phyloP scores from a whole-genome alignment of 53 echinoderm and acorn worm species.

The Patiria pectinifera region DNA sequence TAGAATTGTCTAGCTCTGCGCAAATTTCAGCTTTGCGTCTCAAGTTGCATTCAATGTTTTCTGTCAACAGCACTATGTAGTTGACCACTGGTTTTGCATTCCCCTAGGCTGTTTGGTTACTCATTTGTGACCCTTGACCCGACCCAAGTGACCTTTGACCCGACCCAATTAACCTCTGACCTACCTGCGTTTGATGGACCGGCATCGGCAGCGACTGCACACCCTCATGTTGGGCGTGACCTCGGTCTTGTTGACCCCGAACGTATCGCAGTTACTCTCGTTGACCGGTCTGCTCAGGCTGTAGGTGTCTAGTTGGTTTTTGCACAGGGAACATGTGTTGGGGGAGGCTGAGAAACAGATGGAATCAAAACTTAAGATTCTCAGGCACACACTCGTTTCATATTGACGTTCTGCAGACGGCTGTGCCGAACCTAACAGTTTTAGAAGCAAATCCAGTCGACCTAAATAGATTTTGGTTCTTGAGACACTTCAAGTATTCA shows the following conservation, averaged over 20 bases:
- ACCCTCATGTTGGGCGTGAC: constrained; percentile 96
- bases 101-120: too few species aligned
- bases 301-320: constrained; percentile 90
- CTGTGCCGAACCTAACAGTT: too few species aligned
- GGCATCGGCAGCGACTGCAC: constrained; percentile 94
- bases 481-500: too few species aligned
- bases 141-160: not conserved
- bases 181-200: constrained; percentile 92
- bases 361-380: not conserved
- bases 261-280: constrained; percentile 90
- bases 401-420: too few species aligned
- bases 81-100: too few species aligned
- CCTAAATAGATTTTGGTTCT: too few species aligned
- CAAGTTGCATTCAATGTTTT: too few species aligned
- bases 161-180: constrained; percentile 25
- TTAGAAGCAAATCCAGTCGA: too few species aligned
- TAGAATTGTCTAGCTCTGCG: too few species aligned
- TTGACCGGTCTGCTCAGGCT: constrained; percentile 93
- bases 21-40: too few species aligned
- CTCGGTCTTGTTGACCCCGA: constrained; percentile 85
- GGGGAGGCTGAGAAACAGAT: constrained; percentile 70
- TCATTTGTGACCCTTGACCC: not conserved
- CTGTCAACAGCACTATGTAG: too few species aligned
- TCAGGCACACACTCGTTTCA: too few species aligned
- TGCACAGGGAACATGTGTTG: constrained; percentile 92